A percentile compares a stretch with the other conserved stretches of the same genome.
Conservation (phyloP, 2,888 invertebrate species). For the Nebria brevicollis region DNA sequence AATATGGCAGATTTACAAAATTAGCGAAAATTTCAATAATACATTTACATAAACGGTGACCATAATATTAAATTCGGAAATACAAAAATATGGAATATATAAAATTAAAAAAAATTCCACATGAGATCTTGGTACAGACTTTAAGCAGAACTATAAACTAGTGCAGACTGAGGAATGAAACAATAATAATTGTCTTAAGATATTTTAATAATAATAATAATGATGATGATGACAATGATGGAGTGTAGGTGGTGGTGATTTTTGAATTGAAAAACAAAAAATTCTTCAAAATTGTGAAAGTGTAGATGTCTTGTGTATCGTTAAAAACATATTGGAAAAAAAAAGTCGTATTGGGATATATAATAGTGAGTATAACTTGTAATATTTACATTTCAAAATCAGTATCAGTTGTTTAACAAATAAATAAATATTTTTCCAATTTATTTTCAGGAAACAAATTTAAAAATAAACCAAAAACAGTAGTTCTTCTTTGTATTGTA, state of each 20-base stretch:
- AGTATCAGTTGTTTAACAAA: not conserved
- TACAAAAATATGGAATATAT: not conserved
- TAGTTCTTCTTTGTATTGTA: not conserved
- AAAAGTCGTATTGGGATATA: not conserved
- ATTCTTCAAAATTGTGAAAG: not conserved
- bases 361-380: conserved; percentile 1
- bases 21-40: too few species aligned
- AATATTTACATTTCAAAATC: not conserved
- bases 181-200: not conserved
- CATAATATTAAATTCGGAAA: not conserved
- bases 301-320: conserved; percentile 1
- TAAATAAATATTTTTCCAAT: not conserved
- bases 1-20: too few species aligned
- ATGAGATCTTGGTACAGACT: not conserved
- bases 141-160: not conserved
- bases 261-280: not conserved
- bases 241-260: not conserved
- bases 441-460: not conserved
- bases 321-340: not conserved
- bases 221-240: not conserved
- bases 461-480: not conserved
- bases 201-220: not conserved
- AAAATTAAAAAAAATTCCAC: not conserved
- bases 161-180: not conserved
- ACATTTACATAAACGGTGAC: not conserved